These are phyloP conservation scores for Lasiommata megera DNA, from an alignment of 2,888 invertebrate species.

Conservation along the genomic window DNA sequence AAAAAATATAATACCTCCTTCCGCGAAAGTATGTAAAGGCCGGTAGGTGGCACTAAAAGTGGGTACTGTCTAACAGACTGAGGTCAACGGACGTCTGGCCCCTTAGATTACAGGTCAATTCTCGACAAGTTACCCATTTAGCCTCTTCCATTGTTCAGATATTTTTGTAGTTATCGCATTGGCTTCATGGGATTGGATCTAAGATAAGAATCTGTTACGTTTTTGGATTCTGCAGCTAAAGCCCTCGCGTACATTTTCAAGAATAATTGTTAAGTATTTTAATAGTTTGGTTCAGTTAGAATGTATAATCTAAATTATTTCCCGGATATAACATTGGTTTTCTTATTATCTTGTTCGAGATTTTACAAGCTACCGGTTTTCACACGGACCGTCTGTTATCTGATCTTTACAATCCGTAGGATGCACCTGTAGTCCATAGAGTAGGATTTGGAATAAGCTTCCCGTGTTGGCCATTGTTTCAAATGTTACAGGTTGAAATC, in stretches of 20 bases:
- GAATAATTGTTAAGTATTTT: too few species aligned
- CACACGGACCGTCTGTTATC: neutral
- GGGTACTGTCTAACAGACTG: constrained; percentile 45
- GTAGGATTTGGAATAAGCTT: neutral
- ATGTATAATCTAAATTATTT: neutral
- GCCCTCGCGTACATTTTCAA: too few species aligned
- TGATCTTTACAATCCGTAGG: neutral
- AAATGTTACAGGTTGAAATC: neutral
- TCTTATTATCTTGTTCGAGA: neutral
- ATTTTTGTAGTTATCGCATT: neutral
- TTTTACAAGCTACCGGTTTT: neutral
- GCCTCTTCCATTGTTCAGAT: constrained; percentile 1
- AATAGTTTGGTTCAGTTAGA: too few species aligned
- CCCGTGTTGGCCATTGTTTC: neutral
- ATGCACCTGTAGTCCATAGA: neutral
- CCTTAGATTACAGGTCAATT: constrained; percentile 45
- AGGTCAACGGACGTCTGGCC: constrained; percentile 67
- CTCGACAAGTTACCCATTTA: constrained; percentile 13
- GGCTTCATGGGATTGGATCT: neutral
- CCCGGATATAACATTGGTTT: neutral
- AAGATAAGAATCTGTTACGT: neutral
- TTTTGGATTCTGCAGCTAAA: neutral
- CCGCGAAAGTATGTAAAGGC: neutral
- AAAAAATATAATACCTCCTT: too few species aligned
- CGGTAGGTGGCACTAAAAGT: constrained; percentile 26